Percentiles rank a stretch among this genome's conserved stretches.
Conservation (phyloP, 2,113 vertebrate genomes). For the Scortum barcoo region DNA sequence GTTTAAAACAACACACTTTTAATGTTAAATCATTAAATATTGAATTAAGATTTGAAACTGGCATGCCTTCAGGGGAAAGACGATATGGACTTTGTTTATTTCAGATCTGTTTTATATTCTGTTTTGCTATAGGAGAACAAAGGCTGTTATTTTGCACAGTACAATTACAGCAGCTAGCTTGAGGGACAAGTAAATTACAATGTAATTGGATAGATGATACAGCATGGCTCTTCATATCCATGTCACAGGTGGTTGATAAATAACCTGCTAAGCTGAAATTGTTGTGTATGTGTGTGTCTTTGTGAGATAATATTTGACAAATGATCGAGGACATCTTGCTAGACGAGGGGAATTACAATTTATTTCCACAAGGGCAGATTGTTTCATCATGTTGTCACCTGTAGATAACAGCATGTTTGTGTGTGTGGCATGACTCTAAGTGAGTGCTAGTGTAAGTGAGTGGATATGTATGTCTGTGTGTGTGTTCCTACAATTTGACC, state of each 20-base stretch:
- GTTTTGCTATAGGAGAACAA: conserved; percentile 15
- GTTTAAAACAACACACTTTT: neutral
- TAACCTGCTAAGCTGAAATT: conserved; percentile 33
- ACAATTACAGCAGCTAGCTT: conserved; percentile 50
- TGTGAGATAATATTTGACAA: conserved; percentile 33
- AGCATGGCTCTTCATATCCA: conserved; percentile 31
- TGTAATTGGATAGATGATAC: conserved; percentile 69
- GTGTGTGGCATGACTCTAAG: neutral
- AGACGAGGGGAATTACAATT: neutral
- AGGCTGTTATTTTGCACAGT: conserved; percentile 36
- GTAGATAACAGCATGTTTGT: neutral
- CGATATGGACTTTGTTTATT: conserved; percentile 25
- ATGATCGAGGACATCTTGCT: conserved; percentile 12
- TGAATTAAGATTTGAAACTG: conserved; percentile 12
- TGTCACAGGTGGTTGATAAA: conserved; percentile 62
- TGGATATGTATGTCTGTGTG: neutral
- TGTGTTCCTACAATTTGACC: conserved; percentile 1
- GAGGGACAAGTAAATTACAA: conserved; percentile 62
- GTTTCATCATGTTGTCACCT: conserved; percentile 32
- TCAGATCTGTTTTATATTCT: conserved; percentile 12
- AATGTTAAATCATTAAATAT: conserved; percentile 29
- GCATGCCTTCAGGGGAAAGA: conserved; percentile 1
- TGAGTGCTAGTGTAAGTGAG: neutral
- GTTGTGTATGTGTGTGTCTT: neutral
- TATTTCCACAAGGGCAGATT: conserved; percentile 33